phyloP scores from a whole-genome alignment of 53 echinoderm and acorn worm species.

The Temnopleurus reevesii region DNA sequence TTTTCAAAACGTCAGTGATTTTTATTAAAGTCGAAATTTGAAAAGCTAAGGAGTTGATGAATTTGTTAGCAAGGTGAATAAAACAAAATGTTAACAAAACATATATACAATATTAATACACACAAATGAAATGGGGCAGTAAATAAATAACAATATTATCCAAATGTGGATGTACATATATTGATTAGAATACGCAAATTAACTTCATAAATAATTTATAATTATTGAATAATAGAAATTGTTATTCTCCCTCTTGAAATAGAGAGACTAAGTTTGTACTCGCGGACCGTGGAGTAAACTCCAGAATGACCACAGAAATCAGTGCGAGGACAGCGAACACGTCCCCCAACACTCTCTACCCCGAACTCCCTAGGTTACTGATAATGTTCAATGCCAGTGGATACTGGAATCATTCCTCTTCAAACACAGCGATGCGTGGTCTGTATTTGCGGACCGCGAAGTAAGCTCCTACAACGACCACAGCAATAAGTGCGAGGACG shows the following conservation, averaged over 20 bases:
- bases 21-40: neutral
- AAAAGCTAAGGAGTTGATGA: neutral
- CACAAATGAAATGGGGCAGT: neutral
- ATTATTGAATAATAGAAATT: too few species aligned
- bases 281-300: too few species aligned
- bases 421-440: neutral
- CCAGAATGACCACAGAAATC: neutral
- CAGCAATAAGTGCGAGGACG: neutral
- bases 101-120: neutral
- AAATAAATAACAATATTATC: too few species aligned
- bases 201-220: too few species aligned
- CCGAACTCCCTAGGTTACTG: neutral
- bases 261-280: too few species aligned
- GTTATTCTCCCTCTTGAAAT: too few species aligned
- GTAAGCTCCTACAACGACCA: conserved; percentile 9
- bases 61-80: conserved; percentile 1
- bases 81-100: neutral
- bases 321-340: neutral
- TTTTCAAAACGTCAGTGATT: neutral
- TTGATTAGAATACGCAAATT: too few species aligned
- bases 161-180: neutral
- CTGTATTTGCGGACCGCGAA: conserved; percentile 6
- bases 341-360: neutral
- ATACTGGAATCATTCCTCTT: neutral
- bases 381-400: neutral